These are phyloP conservation scores for Ceratina australensis DNA, from an alignment of 1,140 invertebrate genomes.

Conservation along the genomic window DNA sequence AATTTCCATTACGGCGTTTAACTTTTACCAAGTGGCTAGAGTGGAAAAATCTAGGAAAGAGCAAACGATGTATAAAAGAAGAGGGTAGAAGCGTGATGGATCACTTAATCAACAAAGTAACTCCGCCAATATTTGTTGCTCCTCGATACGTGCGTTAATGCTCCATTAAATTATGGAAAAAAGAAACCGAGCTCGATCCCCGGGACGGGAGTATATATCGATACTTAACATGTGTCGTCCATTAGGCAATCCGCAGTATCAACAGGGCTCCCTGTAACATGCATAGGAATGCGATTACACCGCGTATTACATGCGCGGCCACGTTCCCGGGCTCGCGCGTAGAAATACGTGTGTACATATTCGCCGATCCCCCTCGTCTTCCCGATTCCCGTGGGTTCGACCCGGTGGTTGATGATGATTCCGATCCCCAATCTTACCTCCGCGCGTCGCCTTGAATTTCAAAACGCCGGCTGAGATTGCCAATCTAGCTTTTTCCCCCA, in stretches of 20 bases:
- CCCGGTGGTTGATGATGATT: conserved; percentile 38
- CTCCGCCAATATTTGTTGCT: conserved; percentile 12
- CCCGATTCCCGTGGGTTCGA: conserved; percentile 21
- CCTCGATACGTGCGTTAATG: conserved; percentile 4
- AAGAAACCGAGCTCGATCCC: neutral
- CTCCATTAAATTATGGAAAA: conserved; percentile 17
- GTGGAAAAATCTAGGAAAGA: neutral
- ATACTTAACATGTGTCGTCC: conserved; percentile 53
- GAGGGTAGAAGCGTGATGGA: conserved; percentile 1
- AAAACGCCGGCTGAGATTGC: neutral
- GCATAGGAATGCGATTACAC: conserved; percentile 58
- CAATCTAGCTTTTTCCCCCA: too few relatives aligned
- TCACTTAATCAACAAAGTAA: conserved; percentile 29
- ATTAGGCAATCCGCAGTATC: conserved; percentile 54
- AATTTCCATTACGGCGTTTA: neutral
- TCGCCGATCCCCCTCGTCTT: conserved; percentile 16
- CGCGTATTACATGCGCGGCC: conserved; percentile 54
- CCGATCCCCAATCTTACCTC: conserved; percentile 29
- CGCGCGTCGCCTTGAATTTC: neutral
- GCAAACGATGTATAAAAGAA: conserved; percentile 1
- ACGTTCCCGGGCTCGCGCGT: conserved; percentile 22
- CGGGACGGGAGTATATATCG: neutral
- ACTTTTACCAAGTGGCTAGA: neutral
- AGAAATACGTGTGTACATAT: neutral
- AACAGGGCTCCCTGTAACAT: conserved; percentile 45